Evolutionary conservation across 2,113 vertebrate species (phyloP), one percentile per base, ranked within the genome.

Genomic region (Corythornis vintsioides): DNA sequence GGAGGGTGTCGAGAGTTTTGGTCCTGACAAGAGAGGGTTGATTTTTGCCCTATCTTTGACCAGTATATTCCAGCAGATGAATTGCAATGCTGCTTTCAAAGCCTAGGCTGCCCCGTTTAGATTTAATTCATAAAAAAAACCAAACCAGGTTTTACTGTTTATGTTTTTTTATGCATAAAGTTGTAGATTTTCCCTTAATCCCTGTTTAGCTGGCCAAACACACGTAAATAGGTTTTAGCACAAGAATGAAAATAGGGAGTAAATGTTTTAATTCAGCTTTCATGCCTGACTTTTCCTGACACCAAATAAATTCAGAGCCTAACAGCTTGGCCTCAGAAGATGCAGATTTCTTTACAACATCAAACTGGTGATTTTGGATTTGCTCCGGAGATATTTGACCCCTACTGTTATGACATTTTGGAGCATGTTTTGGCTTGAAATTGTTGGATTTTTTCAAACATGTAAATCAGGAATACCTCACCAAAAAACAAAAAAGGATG

Each of bases 11-110:
- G 38, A 71, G 74, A 71, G 56, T 56, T 83, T 60, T 38, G 38
- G 65, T 47, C 35, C 61, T 89, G 87, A 59, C 72, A 94, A 60
- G 29, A 11, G 45, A 61, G 21, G 55, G 78, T 87, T 47, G 79
- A 89, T 93, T 90, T 56, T 57, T 78, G 53, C 88, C 67, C 79
- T 83, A 45, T 47, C 92, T 88, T 92, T 86, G 90, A 70, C 72
- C 2, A 1, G 26, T 66, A 18, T 5, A 55, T 31, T 59, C 91
- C 85, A 88, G 72, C 72, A 66, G 78, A 79, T 85, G 38, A 89
- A 91, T 80, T 89, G 88, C 55, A 55, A 63, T 66, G 72, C 43
- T 88, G 52, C 74, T 94, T 73, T 52, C 33, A 53, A 82, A 92
- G 64, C 19, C 42, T 63, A 77, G 47, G 60, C 75, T 80, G 47